Base-by-base conservation (phyloP, 2,797 vertebrate species). In the Poliocrania exsul region DNA sequence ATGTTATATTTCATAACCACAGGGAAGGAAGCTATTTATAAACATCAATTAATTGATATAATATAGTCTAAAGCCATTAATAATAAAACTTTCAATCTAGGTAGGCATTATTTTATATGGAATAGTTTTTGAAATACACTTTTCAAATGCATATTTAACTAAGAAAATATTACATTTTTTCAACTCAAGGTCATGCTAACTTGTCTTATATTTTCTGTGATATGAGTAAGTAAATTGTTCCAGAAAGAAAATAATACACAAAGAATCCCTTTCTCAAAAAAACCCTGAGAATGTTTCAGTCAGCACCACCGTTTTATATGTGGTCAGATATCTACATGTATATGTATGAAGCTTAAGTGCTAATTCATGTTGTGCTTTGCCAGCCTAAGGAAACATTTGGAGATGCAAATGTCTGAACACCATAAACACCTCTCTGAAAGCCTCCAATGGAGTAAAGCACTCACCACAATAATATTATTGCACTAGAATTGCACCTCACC, bases 31-130 rank as follows among this genome's bases (percentile, higher is more conserved):
- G 74, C 81, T 98, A 98, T 98, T 97, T 97, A 98, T 97, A 98
- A 98, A 96, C 95, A 98, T 97, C 96, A 98, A 97, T 97, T 98
- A 97, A 97, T 93, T 93, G n/a, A 95, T 92, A 96, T 91, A 96
- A 87, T 57, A 87, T 94, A 91, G 74, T 96, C 85, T 69, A 97
- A 95, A 96, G 33, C 73, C 82, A 96, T 97, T 97, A 96, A 96
- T 96, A 97, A 96, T 72, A 93, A 94, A 96, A 79, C 66, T 93
- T 89, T 89, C 95, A 96, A 97, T 96, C 93, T 91, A 86, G 58
- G 58, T 92, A 90, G 71, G 71, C 56, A 73, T 66, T 91, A 72
- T 90, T 64, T 96, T 31, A 66, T 90, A 93, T 62, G 73, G 87
- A 91, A 66, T 80, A 87, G 75, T 49, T 88, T 57, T 90, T 70